Evolutionary conservation across 1,140 invertebrate genomes (phyloP), one percentile per base, ranked within the genome.

Genomic region (Himalopsyche phryganea): DNA sequence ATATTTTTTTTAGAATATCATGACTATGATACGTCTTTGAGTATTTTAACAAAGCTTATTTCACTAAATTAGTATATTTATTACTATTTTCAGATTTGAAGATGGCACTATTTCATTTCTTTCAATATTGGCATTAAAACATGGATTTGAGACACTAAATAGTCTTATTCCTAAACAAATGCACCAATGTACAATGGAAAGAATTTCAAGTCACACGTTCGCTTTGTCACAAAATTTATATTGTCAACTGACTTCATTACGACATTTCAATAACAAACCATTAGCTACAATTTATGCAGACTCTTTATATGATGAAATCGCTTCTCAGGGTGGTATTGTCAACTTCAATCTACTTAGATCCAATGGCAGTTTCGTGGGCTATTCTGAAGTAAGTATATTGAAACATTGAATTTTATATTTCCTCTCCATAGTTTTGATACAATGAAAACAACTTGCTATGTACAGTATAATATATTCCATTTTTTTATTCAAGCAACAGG

Each of bases 71-170:
- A n/a, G n/a, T n/a, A n/a, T n/a, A n/a, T n/a, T n/a, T n/a, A n/a
- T n/a, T n/a, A n/a, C n/a, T n/a, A n/a, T n/a, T 74, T 78, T 1
- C 70, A 94, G 92, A 67, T 95, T 95, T 79, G 94, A 98, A 80
- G 94, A 97, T 82, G 96, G 96, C 9, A 97, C 96, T 0, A 52
- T 94, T 33, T 81, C 92, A 35, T 98, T 92, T 75, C 74, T 96
- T 14, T 88, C 91, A 11, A 93, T 98, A 63, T 74, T 90, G 10
- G 80, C 89, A 1, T 68, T 98, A 2, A 82, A 85, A 60, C 83
- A 92, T 76, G 93, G 94, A 33, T 90, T 96, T 66, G 84, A 91
- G 52, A 76, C 80, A 58, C 58, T 93, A 54, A 63, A 82, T 52
- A 71, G 72, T 54, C 58, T 88, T n/a, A 74, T 83, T 55, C 79